Conservation (phyloP, 2,113 vertebrate genomes). For the Grantiella picta region DNA sequence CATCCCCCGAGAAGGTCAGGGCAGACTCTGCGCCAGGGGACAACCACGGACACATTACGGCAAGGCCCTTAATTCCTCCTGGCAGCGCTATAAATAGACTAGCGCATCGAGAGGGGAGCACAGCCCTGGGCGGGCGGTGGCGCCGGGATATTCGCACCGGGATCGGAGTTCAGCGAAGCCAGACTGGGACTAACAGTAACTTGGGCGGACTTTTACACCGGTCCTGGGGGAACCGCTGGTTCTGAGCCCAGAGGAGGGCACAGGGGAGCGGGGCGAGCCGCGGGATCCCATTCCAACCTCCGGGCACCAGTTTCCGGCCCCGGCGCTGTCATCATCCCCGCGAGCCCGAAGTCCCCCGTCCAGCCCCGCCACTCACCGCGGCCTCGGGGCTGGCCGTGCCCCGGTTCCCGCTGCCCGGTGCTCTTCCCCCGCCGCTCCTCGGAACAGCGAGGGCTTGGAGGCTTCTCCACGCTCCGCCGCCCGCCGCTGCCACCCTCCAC, state of each 20-base stretch:
- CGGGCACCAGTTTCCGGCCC: no score
- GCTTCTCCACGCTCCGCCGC: constrained; percentile 25
- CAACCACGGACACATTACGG: background rate
- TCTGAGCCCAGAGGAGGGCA: background rate
- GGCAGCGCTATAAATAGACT: background rate
- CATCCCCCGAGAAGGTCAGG: background rate
- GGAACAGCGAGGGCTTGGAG: background rate
- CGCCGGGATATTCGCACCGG: background rate
- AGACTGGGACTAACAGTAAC: background rate
- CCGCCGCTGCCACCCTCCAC: background rate
- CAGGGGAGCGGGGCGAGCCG: background rate
- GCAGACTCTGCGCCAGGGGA: background rate
- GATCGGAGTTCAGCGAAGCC: background rate
- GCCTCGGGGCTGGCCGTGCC: background rate
- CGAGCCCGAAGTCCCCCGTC: no score
- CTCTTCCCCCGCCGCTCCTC: constrained; percentile 23
- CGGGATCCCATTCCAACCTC: background rate
- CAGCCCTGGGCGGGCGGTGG: background rate
- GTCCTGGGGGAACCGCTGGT: background rate
- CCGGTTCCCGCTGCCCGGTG: background rate
- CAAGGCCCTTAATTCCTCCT: background rate
- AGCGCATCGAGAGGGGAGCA: background rate
- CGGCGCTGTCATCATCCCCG: background rate
- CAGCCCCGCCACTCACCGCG: background rate
- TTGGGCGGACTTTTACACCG: background rate